Percentiles rank a stretch among this genome's conserved stretches.
These are phyloP conservation scores for Diplazon laetatorius DNA, from an alignment of 2,888 invertebrate species.

Conservation along the genomic window DNA sequence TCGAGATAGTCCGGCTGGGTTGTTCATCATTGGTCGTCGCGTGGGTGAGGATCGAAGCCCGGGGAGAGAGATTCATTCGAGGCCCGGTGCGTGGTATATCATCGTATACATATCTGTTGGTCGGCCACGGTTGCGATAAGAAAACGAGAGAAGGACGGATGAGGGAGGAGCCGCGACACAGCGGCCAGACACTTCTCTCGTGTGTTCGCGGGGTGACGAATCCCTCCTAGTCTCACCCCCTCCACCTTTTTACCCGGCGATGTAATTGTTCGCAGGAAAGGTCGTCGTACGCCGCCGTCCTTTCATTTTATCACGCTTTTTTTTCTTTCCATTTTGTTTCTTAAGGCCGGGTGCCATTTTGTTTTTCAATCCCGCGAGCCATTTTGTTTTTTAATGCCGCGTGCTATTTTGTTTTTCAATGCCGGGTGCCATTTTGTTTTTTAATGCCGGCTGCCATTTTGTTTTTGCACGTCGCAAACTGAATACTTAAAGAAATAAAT, in stretches of 20 bases:
- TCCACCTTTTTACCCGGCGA: no score
- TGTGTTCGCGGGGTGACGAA: neutral
- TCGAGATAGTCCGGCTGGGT: slow-evolving; percentile 68
- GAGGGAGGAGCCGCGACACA: slow-evolving; percentile 6
- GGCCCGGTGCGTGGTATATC: no score
- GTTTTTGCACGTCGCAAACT: no score
- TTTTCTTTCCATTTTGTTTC: no score
- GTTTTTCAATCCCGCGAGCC: no score
- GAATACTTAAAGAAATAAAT: no score
- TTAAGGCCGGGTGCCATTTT: no score
- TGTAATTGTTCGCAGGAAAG: slow-evolving; percentile 1
- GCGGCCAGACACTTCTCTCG: neutral
- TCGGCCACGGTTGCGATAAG: slow-evolving; percentile 3
- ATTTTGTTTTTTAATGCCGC: no score
- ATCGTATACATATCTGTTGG: slow-evolving; percentile 20
- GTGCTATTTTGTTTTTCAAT: no score
- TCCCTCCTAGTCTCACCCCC: no score
- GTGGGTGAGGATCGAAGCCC: slow-evolving; percentile 61
- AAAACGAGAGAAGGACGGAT: neutral
- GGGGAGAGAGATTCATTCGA: slow-evolving; percentile 38
- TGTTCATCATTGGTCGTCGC: slow-evolving; percentile 72
- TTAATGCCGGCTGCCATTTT: no score
- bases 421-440: no score
- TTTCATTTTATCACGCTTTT: neutral
- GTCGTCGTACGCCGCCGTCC: neutral